These are phyloP conservation scores for Urocynchramus pylzowi DNA, from an alignment of 2,113 vertebrate species.

Conservation along the genomic window DNA sequence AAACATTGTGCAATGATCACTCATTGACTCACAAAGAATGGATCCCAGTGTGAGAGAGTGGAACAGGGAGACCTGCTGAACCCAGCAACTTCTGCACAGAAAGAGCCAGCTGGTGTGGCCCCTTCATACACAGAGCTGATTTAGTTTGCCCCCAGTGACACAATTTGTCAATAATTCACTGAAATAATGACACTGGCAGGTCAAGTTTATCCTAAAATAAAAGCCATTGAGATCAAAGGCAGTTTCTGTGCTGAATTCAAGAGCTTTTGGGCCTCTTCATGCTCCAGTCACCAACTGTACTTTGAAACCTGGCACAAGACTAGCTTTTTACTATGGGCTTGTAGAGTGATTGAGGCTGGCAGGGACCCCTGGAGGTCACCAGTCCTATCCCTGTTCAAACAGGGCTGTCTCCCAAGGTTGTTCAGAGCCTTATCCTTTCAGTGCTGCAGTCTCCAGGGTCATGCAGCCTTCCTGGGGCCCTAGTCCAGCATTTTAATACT, in stretches of 20 bases:
- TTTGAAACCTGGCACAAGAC: neutral
- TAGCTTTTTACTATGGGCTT: neutral
- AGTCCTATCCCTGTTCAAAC: neutral
- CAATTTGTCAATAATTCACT: neutral
- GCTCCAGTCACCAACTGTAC: neutral
- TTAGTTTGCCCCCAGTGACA: neutral
- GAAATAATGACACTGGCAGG: neutral
- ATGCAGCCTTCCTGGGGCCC: neutral
- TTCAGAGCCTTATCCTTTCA: neutral
- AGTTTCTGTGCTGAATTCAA: neutral
- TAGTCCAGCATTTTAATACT: neutral
- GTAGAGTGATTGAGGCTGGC: neutral
- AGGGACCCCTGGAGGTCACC: neutral
- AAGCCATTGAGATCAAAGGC: neutral
- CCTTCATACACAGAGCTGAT: neutral
- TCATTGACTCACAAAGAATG: neutral
- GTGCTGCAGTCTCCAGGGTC: neutral
- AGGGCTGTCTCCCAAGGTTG: neutral
- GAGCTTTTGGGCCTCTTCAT: neutral
- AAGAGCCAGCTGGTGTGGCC: neutral
- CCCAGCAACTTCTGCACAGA: neutral
- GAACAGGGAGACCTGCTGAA: neutral
- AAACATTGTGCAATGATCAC: neutral
- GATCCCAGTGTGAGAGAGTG: neutral
- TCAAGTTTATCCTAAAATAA: neutral